Percentiles rank a stretch among this genome's conserved stretches.
These are phyloP conservation scores for Drosophila borealis DNA, from an alignment of 2,888 invertebrate genomes.

Conservation along the genomic window DNA sequence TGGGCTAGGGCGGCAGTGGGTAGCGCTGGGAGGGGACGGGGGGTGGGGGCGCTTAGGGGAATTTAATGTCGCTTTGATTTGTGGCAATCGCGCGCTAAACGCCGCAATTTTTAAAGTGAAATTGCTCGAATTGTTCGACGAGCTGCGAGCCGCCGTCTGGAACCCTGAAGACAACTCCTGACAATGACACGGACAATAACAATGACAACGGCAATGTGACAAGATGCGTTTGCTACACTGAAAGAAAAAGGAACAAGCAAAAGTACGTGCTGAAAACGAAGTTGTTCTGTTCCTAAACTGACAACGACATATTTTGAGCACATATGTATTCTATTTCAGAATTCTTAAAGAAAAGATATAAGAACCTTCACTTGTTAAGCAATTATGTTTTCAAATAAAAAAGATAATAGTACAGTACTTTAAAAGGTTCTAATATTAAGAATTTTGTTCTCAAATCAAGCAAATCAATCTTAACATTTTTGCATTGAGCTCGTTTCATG, in stretches of 20 bases:
- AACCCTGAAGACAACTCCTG: slow-evolving; percentile 24
- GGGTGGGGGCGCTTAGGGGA: slow-evolving; percentile 16
- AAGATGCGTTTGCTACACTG: slow-evolving; percentile 41
- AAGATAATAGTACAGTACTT: too few species aligned
- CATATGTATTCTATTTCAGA: too few species aligned
- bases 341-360: too few species aligned
- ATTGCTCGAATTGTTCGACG: slow-evolving; percentile 77
- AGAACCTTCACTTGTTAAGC: too few species aligned
- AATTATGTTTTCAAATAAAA: too few species aligned
- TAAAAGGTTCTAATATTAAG: too few species aligned
- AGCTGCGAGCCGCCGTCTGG: slow-evolving; percentile 25
- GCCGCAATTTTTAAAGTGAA: slow-evolving; percentile 79
- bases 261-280: too few species aligned
- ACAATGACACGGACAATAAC: slow-evolving; percentile 46
- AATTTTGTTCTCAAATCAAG: too few species aligned
- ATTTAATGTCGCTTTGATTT: slow-evolving; percentile 79
- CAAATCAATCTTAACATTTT: too few species aligned
- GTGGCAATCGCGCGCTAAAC: slow-evolving; percentile 80
- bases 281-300: background rate
- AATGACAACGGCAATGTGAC: slow-evolving; percentile 29
- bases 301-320: too few species aligned
- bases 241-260: background rate
- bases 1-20: background rate
- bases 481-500: too few species aligned
- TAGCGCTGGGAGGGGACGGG: background rate